phyloP scores from a whole-genome alignment of 2,888 invertebrate species.

The Labia minor region DNA sequence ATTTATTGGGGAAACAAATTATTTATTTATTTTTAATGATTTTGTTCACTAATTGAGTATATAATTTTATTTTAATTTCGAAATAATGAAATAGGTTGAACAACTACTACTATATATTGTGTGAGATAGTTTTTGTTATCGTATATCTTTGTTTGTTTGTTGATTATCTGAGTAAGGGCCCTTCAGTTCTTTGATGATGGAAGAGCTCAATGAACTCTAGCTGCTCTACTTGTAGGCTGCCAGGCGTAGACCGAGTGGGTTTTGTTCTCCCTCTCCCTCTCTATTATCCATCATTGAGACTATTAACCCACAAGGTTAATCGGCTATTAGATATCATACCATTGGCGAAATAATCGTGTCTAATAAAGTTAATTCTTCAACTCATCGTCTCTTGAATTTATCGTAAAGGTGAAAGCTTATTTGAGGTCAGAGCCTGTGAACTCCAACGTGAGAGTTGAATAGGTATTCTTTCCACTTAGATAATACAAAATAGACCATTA shows the following conservation, averaged over 20 bases:
- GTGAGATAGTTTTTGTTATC: too few relatives aligned
- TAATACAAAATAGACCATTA: neutral
- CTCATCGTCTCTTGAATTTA: neutral
- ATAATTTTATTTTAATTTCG: too few relatives aligned
- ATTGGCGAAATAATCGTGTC: neutral
- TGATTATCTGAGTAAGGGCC: too few relatives aligned
- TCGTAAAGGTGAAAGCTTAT: neutral
- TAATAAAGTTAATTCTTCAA: neutral
- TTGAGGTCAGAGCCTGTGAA: neutral
- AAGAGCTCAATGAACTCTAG: neutral
- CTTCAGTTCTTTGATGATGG: too few relatives aligned
- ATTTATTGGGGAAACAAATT: too few relatives aligned
- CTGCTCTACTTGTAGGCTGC: neutral
- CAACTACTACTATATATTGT: too few relatives aligned
- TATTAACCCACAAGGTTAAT: slow-evolving; percentile 13
- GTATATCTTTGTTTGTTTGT: too few relatives aligned
- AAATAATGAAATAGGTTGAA: too few relatives aligned
- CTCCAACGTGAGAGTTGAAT: neutral
- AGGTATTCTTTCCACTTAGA: neutral
- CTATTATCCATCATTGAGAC: neutral
- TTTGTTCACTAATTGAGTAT: too few relatives aligned
- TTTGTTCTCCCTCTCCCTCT: neutral
- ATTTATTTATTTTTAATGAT: too few relatives aligned
- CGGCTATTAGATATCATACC: neutral
- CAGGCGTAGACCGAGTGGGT: neutral